phyloP scores from a whole-genome alignment of 2,888 invertebrate genomes.

The Drosophila acutilabella region DNA sequence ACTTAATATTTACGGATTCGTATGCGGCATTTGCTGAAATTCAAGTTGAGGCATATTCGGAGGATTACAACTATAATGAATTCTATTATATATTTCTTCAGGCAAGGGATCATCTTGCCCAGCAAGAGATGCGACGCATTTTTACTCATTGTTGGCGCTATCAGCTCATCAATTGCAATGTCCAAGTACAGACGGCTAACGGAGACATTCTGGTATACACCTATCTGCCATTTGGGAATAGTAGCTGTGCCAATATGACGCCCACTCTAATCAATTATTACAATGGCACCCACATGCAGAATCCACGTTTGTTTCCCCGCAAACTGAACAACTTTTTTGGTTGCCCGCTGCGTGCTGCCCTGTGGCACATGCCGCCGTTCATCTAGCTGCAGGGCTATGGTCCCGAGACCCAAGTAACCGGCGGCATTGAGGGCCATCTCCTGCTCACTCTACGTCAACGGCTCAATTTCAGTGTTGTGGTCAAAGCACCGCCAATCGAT shows the following conservation, averaged over 20 bases:
- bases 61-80: constrained; percentile 71
- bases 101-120: constrained; percentile 54
- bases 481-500: constrained; percentile 18
- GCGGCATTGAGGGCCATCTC: constrained; percentile 70
- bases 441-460: constrained; percentile 53
- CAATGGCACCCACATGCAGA: constrained; percentile 48
- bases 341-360: constrained; percentile 60
- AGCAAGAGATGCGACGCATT: constrained; percentile 68
- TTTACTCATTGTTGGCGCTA: constrained; percentile 77
- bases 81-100: constrained; percentile 79
- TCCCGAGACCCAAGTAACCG: constrained; percentile 14
- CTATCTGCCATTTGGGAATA: constrained; percentile 69
- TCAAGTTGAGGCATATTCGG: constrained; percentile 63
- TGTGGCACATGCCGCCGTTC: constrained; percentile 63
- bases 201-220: constrained; percentile 76
- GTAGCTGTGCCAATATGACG: constrained; percentile 50
- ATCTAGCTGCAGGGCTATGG: constrained; percentile 21
- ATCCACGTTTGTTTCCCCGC: constrained; percentile 57
- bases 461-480: constrained; percentile 62
- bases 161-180: constrained; percentile 76
- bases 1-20: constrained; percentile 75
- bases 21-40: constrained; percentile 72
- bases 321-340: constrained; percentile 72
- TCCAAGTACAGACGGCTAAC: constrained; percentile 71
- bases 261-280: constrained; percentile 66